Evolutionary conservation across 2,113 vertebrate genomes (phyloP).

Genomic region (rat (Rattus norvegicus)): GRCr8 NC_086026.1:14616001-14616500

Average conservation of each 20-base stretch:
- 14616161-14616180: neutral
- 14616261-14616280: neutral
- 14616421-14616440: neutral
- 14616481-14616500: neutral
- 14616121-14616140: neutral
- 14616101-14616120: neutral
- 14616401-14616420: neutral
- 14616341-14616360: neutral
- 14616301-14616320: neutral
- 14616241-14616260: neutral
- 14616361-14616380: neutral
- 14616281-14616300: neutral
- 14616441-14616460: neutral
- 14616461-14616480: neutral
- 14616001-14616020: neutral
- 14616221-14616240: neutral
- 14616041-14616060: neutral
- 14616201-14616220: neutral
- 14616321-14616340: neutral
- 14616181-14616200: neutral
- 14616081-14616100: neutral
- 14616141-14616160: neutral
- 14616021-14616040: neutral
- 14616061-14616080: neutral
- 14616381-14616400: neutral